A percentile compares a stretch with the other conserved stretches of the same genome.
These are phyloP conservation scores for Malacoctenus gilli DNA, from an alignment of 2,797 vertebrate species.

Conservation along the genomic window DNA sequence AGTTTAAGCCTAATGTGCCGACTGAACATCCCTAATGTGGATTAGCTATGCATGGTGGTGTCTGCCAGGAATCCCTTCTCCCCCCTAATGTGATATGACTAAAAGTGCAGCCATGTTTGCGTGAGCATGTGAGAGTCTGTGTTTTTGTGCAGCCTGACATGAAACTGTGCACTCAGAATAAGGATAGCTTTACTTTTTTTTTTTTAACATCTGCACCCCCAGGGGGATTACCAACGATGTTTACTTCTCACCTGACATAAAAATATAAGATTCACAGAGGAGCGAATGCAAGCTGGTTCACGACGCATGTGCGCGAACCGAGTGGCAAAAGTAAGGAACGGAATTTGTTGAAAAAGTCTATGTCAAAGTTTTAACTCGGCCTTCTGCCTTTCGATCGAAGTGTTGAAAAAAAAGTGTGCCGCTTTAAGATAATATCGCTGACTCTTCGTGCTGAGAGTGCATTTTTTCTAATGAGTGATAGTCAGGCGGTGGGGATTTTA, in stretches of 20 bases:
- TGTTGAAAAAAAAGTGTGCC: conserved; percentile 23
- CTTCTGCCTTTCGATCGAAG: conserved; percentile 26
- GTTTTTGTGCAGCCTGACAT: conserved; percentile 25
- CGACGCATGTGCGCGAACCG: not conserved
- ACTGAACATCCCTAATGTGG: conserved; percentile 71
- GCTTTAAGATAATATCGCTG: conserved; percentile 33
- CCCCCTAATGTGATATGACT: conserved; percentile 51
- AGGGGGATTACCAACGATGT: conserved; percentile 2
- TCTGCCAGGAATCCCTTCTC: conserved; percentile 51
- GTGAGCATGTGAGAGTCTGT: conserved; percentile 13
- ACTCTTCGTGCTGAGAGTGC: conserved; percentile 34
- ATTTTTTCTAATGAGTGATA: conserved; percentile 48
- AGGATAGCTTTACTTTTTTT: conserved; percentile 13
- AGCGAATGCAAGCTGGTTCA: conserved; percentile 8
- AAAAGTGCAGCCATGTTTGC: conserved; percentile 35
- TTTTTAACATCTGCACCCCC: conserved; percentile 9
- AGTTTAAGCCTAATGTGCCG: conserved; percentile 58
- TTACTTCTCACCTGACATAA: conserved; percentile 28
- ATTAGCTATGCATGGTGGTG: conserved; percentile 69
- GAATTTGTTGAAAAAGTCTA: not conserved
- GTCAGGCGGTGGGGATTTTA: conserved; percentile 19
- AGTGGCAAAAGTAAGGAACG: not conserved
- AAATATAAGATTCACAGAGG: conserved; percentile 24
- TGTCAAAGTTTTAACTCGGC: not conserved
- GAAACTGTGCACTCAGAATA: conserved; percentile 34